A percentile compares a stretch with the other conserved stretches of the same genome.
Evolutionary conservation across 1,140 invertebrate species (phyloP).

Genomic region (Thrips palmi): DNA sequence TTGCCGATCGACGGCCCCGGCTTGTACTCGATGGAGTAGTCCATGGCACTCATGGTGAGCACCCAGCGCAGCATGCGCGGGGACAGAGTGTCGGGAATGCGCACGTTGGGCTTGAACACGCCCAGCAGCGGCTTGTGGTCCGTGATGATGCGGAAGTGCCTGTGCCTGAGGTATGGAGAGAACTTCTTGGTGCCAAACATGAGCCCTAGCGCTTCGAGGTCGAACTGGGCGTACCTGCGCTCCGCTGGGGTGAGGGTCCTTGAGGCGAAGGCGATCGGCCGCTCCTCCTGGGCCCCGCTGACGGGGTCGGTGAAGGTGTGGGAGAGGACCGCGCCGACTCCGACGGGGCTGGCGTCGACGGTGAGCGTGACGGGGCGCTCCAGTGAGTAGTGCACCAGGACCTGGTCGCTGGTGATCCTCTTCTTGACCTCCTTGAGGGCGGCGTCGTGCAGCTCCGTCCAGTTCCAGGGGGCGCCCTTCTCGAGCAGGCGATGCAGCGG

Average conservation of each 20-base stretch:
- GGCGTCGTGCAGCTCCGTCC: constrained; percentile 10
- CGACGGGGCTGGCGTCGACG: constrained; percentile 26
- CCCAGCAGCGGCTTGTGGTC: constrained; percentile 17
- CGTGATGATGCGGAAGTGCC: constrained; percentile 12
- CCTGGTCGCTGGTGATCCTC: constrained; percentile 11
- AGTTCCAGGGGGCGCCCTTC: constrained; percentile 8
- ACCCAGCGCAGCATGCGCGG: constrained; percentile 15
- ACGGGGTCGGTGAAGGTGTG: constrained; percentile 15
- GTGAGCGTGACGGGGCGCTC: constrained; percentile 20
- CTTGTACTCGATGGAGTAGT: constrained; percentile 16
- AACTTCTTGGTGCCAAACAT: constrained; percentile 23
- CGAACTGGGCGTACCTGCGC: constrained; percentile 25
- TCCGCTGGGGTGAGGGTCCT: constrained; percentile 20
- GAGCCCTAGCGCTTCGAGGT: constrained; percentile 28
- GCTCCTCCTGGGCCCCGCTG: constrained; percentile 11
- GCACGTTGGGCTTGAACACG: constrained; percentile 19
- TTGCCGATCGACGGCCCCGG: constrained; percentile 15
- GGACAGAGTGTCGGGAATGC: constrained; percentile 19
- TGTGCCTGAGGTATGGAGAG: constrained; percentile 24
- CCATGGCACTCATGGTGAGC: constrained; percentile 13
- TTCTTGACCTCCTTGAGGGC: constrained; percentile 18
- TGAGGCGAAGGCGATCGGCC: constrained; percentile 21
- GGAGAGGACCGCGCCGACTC: neutral
- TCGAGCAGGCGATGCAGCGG: constrained; percentile 10
- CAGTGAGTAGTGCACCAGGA: constrained; percentile 21